Evolutionary conservation across 2,797 vertebrate genomes (phyloP).

Genomic region (Acomys russatus): DNA sequence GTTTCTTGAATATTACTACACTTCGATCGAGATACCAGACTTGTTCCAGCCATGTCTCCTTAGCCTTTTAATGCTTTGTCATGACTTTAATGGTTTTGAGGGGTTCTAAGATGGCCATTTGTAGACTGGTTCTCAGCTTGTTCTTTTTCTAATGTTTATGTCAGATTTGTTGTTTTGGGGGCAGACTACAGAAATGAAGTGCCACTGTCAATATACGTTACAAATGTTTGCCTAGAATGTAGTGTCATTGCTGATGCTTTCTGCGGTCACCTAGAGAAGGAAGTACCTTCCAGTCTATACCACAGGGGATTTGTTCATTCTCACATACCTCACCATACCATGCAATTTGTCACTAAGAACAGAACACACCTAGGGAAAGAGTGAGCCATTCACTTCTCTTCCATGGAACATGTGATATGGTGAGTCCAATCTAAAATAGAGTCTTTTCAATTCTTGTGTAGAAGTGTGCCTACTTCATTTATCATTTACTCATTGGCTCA

Average conservation of each 20-base stretch:
- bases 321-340: neutral
- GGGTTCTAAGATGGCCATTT: neutral
- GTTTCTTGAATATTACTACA: neutral
- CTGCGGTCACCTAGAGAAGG: neutral
- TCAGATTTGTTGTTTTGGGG: neutral
- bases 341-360: neutral
- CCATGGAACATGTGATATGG: neutral
- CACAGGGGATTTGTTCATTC: neutral
- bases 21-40: neutral
- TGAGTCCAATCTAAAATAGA: neutral
- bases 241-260: neutral
- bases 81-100: neutral
- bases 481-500: neutral
- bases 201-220: neutral
- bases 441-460: neutral
- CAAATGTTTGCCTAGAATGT: neutral
- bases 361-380: fast-evolving
- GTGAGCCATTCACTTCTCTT: neutral
- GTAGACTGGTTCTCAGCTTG: neutral
- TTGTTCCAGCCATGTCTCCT: neutral
- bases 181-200: neutral
- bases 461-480: neutral
- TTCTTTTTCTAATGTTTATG: neutral
- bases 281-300: neutral
- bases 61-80: neutral